phyloP scores from a whole-genome alignment of 2,113 vertebrate species.

The Alethe castanea region DNA sequence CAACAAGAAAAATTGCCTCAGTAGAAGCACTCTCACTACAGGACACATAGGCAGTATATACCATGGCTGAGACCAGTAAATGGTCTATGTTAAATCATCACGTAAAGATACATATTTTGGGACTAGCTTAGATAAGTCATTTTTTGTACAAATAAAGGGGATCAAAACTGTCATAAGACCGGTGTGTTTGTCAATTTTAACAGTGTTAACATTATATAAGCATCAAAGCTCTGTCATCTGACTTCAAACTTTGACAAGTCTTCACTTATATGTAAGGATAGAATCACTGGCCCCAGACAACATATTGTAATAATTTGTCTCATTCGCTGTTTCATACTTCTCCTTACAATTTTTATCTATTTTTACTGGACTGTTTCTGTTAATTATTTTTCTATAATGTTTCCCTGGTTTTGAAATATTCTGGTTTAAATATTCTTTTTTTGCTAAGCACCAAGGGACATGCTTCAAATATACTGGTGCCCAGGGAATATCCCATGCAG shows the following conservation, averaged over 20 bases:
- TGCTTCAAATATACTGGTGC: neutral
- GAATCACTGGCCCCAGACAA: neutral
- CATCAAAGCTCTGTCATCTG: neutral
- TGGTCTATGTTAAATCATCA: neutral
- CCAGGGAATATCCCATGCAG: neutral
- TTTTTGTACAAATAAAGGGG: neutral
- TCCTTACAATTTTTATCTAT: neutral
- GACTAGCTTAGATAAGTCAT: neutral
- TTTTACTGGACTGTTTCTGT: neutral
- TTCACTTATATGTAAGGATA: neutral
- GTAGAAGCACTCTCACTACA: neutral
- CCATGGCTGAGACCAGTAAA: neutral
- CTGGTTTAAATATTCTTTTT: neutral
- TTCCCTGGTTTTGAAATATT: neutral
- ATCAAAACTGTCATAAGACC: neutral
- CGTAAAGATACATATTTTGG: neutral
- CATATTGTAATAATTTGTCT: neutral
- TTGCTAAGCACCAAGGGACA: neutral
- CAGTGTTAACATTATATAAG: neutral
- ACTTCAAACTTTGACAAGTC: neutral
- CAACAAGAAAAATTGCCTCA: neutral
- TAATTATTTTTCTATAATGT: neutral
- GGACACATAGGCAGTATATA: neutral
- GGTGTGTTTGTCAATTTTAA: neutral
- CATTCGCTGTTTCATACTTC: neutral